These are phyloP conservation scores for Rhagoletis pomonella DNA, from an alignment of 1,140 invertebrate species.

Conservation along the genomic window DNA sequence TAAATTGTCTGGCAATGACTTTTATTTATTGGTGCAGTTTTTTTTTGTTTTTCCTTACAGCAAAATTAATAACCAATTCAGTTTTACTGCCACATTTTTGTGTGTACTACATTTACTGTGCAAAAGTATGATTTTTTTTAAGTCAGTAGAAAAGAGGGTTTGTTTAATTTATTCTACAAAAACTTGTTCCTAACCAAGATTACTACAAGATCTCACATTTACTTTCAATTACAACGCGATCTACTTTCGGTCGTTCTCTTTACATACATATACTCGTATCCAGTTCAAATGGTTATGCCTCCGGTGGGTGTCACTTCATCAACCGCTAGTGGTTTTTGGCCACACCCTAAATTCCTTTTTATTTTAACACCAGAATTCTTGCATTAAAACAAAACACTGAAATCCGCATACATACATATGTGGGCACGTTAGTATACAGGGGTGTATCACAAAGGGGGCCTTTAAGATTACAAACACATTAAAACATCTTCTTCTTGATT, in stretches of 20 bases:
- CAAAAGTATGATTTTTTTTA: too few relatives aligned
- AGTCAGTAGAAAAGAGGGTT: too few relatives aligned
- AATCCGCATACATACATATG: too few relatives aligned
- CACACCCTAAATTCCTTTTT: neutral
- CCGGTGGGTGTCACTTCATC: conserved; percentile 16
- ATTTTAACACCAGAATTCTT: neutral
- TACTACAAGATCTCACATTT: neutral
- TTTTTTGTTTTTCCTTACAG: neutral
- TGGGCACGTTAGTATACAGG: too few relatives aligned
- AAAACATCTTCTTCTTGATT: too few relatives aligned
- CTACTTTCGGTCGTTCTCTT: conserved; percentile 22
- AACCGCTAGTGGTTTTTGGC: conserved; percentile 18
- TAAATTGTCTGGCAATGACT: neutral
- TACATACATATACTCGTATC: neutral
- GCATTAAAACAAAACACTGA: too few relatives aligned
- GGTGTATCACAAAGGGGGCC: too few relatives aligned
- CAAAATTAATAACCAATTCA: neutral
- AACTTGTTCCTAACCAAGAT: neutral
- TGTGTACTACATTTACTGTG: too few relatives aligned
- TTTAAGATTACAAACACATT: too few relatives aligned
- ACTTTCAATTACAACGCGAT: neutral
- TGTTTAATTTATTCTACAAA: neutral
- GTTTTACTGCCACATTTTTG: neutral
- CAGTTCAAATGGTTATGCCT: neutral
- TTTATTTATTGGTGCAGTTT: neutral